Percentiles rank a stretch among this genome's conserved stretches.
These are phyloP conservation scores for Orthosia gracilis DNA, from an alignment of 2,888 invertebrate species.

Conservation along the genomic window DNA sequence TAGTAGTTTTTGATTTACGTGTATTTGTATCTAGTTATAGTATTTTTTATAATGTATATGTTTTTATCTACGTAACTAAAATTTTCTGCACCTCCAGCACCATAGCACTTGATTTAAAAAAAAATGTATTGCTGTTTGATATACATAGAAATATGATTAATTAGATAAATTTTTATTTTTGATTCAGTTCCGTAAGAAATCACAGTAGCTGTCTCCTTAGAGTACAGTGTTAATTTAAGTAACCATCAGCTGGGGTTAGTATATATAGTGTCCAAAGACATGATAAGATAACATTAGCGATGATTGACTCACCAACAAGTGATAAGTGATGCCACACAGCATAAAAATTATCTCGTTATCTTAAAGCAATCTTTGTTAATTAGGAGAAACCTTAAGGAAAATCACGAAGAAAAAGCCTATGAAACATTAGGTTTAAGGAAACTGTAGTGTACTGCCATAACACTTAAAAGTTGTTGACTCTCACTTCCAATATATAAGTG, in stretches of 20 bases:
- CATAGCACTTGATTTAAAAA: no score
- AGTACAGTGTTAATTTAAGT: background rate
- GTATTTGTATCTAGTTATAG: no score
- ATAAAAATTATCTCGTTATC: background rate
- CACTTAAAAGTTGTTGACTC: no score
- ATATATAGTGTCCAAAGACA: constrained; percentile 15
- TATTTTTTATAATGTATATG: no score
- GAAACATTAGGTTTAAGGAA: no score
- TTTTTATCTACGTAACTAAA: no score
- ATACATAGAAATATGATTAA: no score
- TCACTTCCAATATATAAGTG: no score
- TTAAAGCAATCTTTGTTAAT: background rate
- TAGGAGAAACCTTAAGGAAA: background rate
- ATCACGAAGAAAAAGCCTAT: background rate
- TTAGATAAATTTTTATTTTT: constrained; percentile 6
- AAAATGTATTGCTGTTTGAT: no score
- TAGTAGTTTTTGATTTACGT: no score
- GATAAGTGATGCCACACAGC: accelerated
- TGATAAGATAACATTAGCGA: constrained; percentile 22
- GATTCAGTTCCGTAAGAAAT: background rate
- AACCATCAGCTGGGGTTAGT: background rate
- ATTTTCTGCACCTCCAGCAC: no score
- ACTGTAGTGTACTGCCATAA: no score
- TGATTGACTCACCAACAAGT: background rate
- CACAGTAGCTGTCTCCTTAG: constrained; percentile 9